Base-by-base conservation (phyloP, 1,140 invertebrate genomes). In the Drosophila gunungcola region DNA sequence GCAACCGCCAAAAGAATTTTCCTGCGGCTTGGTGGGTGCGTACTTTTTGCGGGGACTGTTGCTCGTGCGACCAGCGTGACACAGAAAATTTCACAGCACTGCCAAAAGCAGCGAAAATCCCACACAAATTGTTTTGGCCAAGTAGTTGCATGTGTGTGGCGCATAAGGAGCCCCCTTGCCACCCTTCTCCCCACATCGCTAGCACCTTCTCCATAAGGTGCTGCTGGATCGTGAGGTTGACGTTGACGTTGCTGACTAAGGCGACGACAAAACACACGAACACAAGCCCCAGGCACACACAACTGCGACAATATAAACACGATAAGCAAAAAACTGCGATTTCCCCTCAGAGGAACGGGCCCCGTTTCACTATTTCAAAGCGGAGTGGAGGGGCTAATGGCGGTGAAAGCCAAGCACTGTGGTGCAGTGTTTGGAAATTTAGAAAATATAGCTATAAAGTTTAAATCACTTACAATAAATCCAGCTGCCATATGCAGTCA, bases 51-150 rank as follows among this genome's bases (percentile, higher is more conserved):
- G 52, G 49, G 43, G 51, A 67, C 58, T 68, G 55, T 78, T 64
- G 80, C 64, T 57, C 70, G 57, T 60, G 65, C 62, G 52, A 60
- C 52, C 77, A 77, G 79, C 84, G 76, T 89, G 80, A 88, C 84
- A 88, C 84, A 72, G 65, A 80, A 68, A 54, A 73, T 89, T 77
- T 89, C 53, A 58, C 48, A 56, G 53, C 52, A 51, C 55, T 27
- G 51, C 34, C 67, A 34, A 54, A 63, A 69, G 60, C 60, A 70
- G 54, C 46, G 10, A 55, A 68, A 68, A 45, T 45, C 38, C 49
- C 43, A 53, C 48, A 56, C 55, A 69, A 65, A 76, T 67, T 67
- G 52, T 46, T 53, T 51, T 42, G 64, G 45, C 48, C 60, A 49
- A 48, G 39, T 45, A 69, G 48, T 86, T 88, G 82, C 70, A 76